Percentiles rank a stretch among this genome's conserved stretches.
Conservation (phyloP, 1,140 invertebrate genomes). For the Diprion similis region DNA sequence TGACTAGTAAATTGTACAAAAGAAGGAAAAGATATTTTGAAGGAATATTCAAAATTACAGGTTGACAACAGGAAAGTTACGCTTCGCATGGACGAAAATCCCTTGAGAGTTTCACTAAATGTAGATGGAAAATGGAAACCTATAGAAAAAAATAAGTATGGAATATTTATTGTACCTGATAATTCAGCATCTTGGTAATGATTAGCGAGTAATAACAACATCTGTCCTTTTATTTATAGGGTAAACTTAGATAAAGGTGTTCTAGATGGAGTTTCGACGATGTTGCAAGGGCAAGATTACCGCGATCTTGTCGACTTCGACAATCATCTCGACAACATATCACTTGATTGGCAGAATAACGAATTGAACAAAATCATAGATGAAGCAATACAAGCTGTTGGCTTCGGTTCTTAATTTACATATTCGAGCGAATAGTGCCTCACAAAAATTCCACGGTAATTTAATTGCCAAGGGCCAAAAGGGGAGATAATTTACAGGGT, state of each 20-base stretch:
- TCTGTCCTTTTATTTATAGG: conserved; percentile 37
- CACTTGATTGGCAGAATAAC: conserved; percentile 82
- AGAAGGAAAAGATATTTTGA: too few relatives aligned
- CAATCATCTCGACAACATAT: conserved; percentile 87
- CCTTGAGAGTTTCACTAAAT: conserved; percentile 74
- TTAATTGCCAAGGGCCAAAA: too few relatives aligned
- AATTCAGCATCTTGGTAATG: conserved; percentile 31
- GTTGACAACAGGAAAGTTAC: conserved; percentile 79
- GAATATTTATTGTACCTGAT: background rate
- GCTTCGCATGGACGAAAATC: conserved; percentile 68
- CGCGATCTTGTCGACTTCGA: conserved; percentile 86
- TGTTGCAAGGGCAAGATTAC: conserved; percentile 73
- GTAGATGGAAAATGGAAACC: conserved; percentile 76
- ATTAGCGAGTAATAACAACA: conserved; percentile 27
- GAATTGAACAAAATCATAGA: conserved; percentile 68
- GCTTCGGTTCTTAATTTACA: background rate
- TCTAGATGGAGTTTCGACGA: conserved; percentile 68
- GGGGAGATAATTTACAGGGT: too few relatives aligned
- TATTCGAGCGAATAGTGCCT: too few relatives aligned
- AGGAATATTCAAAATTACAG: conserved; percentile 57
- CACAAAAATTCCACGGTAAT: too few relatives aligned
- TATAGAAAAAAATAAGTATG: conserved; percentile 52
- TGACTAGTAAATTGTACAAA: too few relatives aligned
- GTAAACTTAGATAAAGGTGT: conserved; percentile 60
- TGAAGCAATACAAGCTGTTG: conserved; percentile 38